Base-by-base conservation (phyloP, 1,140 invertebrate genomes). In the Thereuonema tuberculata region DNA sequence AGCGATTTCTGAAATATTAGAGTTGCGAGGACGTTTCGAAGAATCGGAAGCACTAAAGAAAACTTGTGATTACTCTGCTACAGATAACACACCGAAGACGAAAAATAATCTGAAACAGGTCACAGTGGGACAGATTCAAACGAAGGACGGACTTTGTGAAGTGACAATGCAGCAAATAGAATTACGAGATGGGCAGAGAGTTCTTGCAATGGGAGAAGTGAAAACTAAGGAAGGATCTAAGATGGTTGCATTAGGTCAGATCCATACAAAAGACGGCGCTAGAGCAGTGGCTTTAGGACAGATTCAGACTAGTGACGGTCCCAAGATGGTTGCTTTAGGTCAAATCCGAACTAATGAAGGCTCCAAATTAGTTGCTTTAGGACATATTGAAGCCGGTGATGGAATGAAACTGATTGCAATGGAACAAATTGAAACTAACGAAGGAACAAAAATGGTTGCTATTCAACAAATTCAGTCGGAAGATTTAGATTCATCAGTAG, bases 231-330 rank as follows among this genome's bases (percentile, higher is more conserved):
- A 60, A 37, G 67, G 58, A 17, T 27, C 43, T 14, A 37, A 47
- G 23, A 61, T 63, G 27, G 53, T 63, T 20, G 64, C 73, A 5
- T 17, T 52, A 0, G 63, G 63, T 26, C 61, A 64, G 43, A 57
- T 70, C 3, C 65, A 69, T 48, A 59, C 69, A 5, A 57, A 63
- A 15, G 58, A 64, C 21, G 66, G 67, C 12, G 66, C 69, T 31
- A 63, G 63, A 46, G 69, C 67, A 48, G 58, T 77, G 43, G 64
- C 73, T 5, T 21, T 55, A n/a, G 74, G 72, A 62, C 79, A 66
- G 50, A 69, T 69, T 23, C 60, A 62, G n/a, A 67, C 66, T 1
- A 23, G 46, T 0, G 62, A 65, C 48, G 68, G 68, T 1, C 61
- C 63, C 29, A 65, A 65, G 58, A 68, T 69, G 53, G 66, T 69